A percentile compares a stretch with the other conserved stretches of the same genome.
These are phyloP conservation scores for Pangasius larnaudii DNA, from an alignment of 2,797 vertebrate species.

Conservation along the genomic window DNA sequence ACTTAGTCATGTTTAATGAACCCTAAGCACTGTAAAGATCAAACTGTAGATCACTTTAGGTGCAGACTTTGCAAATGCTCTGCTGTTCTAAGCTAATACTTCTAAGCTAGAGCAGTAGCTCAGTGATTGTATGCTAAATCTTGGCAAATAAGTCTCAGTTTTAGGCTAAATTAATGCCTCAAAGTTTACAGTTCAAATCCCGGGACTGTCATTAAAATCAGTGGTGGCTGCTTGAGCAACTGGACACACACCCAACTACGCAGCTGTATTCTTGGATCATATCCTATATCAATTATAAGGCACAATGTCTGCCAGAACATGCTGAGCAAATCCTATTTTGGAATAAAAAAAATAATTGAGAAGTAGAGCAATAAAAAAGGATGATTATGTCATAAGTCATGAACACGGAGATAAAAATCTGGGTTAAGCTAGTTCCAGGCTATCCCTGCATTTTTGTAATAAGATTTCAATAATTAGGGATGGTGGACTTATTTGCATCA, in stretches of 20 bases:
- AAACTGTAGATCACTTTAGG: neutral
- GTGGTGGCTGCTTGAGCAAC: neutral
- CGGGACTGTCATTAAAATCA: neutral
- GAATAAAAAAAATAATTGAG: neutral
- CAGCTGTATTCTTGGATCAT: slow-evolving; percentile 15
- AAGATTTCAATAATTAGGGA: neutral
- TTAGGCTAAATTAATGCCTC: neutral
- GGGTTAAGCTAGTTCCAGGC: neutral
- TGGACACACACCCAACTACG: neutral
- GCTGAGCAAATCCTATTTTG: neutral
- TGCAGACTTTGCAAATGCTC: neutral
- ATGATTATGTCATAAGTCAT: neutral
- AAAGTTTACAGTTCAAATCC: neutral
- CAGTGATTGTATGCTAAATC: neutral
- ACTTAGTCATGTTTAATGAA: slow-evolving; percentile 4
- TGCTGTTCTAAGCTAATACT: neutral
- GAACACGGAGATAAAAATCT: neutral
- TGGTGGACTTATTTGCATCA: neutral
- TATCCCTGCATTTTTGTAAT: neutral
- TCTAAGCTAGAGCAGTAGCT: neutral
- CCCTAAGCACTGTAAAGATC: slow-evolving; percentile 1
- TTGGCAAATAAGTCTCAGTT: neutral
- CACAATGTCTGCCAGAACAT: neutral
- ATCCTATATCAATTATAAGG: neutral
- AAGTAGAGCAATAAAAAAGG: neutral